phyloP scores from a whole-genome alignment of 2,113 vertebrate species.

The Platichthys stellatus region DNA sequence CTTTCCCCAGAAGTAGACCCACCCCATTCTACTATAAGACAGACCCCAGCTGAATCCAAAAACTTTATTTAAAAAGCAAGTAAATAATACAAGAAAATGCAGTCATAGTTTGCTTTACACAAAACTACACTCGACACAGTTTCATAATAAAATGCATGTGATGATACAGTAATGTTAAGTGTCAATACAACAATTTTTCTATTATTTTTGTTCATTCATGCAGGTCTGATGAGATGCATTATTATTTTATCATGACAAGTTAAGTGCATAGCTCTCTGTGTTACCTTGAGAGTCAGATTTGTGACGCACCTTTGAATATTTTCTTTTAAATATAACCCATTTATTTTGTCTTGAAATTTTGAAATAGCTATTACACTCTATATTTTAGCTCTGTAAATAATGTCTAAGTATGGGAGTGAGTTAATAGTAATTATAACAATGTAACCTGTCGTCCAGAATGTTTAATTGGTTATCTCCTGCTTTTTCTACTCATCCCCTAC shows the following conservation, averaged over 20 bases:
- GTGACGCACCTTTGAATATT: not conserved
- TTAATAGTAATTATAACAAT: not conserved
- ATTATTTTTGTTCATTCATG: not conserved
- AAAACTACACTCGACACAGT: conserved; percentile 16
- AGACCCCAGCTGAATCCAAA: conserved; percentile 12
- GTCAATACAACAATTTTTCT: not conserved
- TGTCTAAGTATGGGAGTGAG: not conserved
- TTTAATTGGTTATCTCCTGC: no score
- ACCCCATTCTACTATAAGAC: not conserved
- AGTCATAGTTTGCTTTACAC: conserved; percentile 17
- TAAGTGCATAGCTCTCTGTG: not conserved
- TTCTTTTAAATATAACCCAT: no score
- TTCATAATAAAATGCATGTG: conserved; percentile 9
- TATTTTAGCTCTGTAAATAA: not conserved
- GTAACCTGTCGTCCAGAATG: no score
- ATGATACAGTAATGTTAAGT: conserved; percentile 8
- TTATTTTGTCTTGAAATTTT: no score
- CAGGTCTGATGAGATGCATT: not conserved
- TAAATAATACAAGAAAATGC: conserved; percentile 5
- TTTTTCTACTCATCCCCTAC: no score
- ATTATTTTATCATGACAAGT: not conserved
- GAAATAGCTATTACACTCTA: no score
- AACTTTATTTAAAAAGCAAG: conserved; percentile 51
- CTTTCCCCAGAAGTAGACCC: not conserved
- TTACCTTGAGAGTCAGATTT: not conserved